Evolutionary conservation across 2,797 vertebrate genomes (phyloP).

Genomic region (Enteromius paludinosus): DNA sequence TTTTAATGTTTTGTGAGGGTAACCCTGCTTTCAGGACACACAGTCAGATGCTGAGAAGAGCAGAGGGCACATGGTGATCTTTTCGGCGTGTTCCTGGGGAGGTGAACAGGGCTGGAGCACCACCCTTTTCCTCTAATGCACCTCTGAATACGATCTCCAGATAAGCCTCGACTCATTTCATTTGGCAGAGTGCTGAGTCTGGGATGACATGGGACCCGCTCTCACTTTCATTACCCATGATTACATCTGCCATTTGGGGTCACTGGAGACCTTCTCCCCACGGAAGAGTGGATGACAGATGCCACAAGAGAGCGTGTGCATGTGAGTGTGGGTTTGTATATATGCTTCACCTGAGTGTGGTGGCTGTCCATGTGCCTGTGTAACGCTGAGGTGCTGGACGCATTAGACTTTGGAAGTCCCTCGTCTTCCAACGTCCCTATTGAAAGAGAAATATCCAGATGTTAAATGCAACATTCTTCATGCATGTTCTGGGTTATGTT

Average conservation of each 20-base stretch:
- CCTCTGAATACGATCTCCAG: slow-evolving; percentile 54
- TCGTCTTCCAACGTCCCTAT: slow-evolving; percentile 87
- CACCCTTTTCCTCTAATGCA: slow-evolving; percentile 44
- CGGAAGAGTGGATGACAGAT: slow-evolving; percentile 35
- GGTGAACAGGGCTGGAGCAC: slow-evolving; percentile 2
- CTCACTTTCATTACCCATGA: slow-evolving; percentile 61
- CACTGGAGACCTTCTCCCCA: slow-evolving; percentile 40
- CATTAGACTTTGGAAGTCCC: slow-evolving; percentile 81
- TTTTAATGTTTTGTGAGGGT: slow-evolving; percentile 44
- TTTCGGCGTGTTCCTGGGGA: slow-evolving; percentile 25
- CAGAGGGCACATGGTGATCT: slow-evolving; percentile 35
- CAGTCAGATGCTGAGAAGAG: slow-evolving; percentile 38
- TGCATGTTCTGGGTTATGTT: not conserved
- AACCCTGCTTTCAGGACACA: slow-evolving; percentile 44
- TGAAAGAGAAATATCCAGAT: slow-evolving; percentile 54
- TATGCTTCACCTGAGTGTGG: slow-evolving; percentile 86
- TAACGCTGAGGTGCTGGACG: slow-evolving; percentile 75
- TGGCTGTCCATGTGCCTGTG: slow-evolving; percentile 90
- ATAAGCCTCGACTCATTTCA: slow-evolving; percentile 55
- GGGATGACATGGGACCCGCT: slow-evolving; percentile 43
- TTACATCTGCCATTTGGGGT: slow-evolving; percentile 54
- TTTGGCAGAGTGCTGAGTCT: slow-evolving; percentile 58
- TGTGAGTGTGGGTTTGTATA: not conserved
- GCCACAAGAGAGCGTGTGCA: not conserved
- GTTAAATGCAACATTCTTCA: not conserved